phyloP scores from a whole-genome alignment of 2,888 invertebrate species.

The Apamea sordens region DNA sequence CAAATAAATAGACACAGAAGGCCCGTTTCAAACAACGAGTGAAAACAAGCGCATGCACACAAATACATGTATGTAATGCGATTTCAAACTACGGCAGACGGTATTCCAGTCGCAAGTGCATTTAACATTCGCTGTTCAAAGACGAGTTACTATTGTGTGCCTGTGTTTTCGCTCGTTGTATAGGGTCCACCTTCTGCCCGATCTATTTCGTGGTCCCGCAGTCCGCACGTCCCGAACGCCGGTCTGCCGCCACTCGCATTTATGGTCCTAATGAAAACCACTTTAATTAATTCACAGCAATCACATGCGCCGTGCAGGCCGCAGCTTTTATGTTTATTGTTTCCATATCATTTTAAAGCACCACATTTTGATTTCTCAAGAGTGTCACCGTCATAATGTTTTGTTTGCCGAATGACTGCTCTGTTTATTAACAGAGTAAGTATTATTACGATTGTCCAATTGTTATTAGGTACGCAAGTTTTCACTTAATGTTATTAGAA shows the following conservation, averaged over 20 bases:
- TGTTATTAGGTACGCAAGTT: conserved; percentile 78
- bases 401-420: conserved; percentile 78
- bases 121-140: background rate
- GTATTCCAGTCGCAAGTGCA: background rate
- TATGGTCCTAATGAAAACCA: conserved; percentile 88
- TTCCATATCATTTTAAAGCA: conserved; percentile 88
- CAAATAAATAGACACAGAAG: conserved; percentile 1
- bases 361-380: conserved; percentile 89
- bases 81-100: background rate
- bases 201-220: conserved; percentile 52
- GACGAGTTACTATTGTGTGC: background rate
- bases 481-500: conserved; percentile 83
- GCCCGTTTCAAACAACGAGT: background rate
- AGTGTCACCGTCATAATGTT: conserved; percentile 86
- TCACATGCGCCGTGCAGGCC: conserved; percentile 82
- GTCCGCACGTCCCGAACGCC: conserved; percentile 59
- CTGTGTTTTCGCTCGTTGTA: background rate
- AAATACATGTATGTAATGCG: background rate
- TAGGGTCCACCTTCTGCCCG: background rate
- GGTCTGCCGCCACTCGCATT: conserved; percentile 71
- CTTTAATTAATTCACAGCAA: conserved; percentile 90
- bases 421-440: conserved; percentile 76
- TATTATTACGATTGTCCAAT: conserved; percentile 80
- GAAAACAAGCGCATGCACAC: background rate
- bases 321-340: conserved; percentile 89